These are phyloP conservation scores for Cephus cinctus DNA, from an alignment of 1,140 invertebrate genomes.

Conservation along the genomic window DNA sequence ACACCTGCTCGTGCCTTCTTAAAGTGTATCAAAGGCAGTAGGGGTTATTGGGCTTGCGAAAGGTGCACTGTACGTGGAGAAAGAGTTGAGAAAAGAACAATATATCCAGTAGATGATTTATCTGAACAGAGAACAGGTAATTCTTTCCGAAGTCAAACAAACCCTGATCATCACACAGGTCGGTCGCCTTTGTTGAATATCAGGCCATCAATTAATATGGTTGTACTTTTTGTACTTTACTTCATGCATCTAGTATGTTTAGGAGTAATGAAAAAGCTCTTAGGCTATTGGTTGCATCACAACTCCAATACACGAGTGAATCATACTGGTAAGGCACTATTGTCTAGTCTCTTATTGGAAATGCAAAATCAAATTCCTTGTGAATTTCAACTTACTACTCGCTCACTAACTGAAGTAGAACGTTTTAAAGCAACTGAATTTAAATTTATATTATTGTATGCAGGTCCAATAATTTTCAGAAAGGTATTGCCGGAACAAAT, in stretches of 20 bases:
- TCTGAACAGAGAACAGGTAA: slow-evolving; percentile 1
- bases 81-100: slow-evolving; percentile 4
- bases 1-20: slow-evolving; percentile 11
- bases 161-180: slow-evolving; percentile 4
- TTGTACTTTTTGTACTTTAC: slow-evolving; percentile 1
- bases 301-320: background rate
- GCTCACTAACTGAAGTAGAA: slow-evolving; percentile 4
- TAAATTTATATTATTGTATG: slow-evolving; percentile 12
- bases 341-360: slow-evolving; percentile 1
- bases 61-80: slow-evolving; percentile 1
- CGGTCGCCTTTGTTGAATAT: background rate
- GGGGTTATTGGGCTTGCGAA: slow-evolving; percentile 9
- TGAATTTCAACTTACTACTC: slow-evolving; percentile 7
- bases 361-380: slow-evolving; percentile 7
- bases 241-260: slow-evolving; percentile 12
- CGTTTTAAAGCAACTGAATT: slow-evolving; percentile 9
- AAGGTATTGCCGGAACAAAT: background rate
- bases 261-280: slow-evolving; percentile 14
- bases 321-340: background rate
- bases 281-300: slow-evolving; percentile 9
- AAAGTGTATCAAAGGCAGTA: slow-evolving; percentile 11
- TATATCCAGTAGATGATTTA: slow-evolving; percentile 4
- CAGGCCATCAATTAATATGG: slow-evolving; percentile 10
- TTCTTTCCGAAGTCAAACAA: slow-evolving; percentile 2
- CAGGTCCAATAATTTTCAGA: slow-evolving; percentile 2